phyloP scores from a whole-genome alignment of 2,888 invertebrate species.

The Pristionchus exspectatus region DNA sequence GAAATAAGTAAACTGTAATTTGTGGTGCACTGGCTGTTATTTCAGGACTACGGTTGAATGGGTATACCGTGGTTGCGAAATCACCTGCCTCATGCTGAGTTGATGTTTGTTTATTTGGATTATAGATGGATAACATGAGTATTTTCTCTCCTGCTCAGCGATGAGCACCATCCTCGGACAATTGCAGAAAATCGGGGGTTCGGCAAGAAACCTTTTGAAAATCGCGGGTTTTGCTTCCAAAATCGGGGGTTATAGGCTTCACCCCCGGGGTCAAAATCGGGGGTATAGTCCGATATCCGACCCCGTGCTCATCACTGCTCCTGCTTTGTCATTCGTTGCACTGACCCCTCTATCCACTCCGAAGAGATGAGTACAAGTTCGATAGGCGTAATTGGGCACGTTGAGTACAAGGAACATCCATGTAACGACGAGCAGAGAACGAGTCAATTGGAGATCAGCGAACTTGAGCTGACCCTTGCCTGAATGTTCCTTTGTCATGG shows the following conservation, averaged over 20 bases:
- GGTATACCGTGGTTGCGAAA: background rate
- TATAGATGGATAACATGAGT: too few species aligned
- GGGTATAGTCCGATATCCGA: too few species aligned
- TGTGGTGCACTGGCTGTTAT: constrained; percentile 25
- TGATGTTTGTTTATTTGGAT: too few species aligned
- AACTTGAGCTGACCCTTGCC: constrained; percentile 64
- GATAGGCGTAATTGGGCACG: constrained; percentile 75
- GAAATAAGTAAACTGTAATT: background rate
- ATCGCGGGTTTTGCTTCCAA: too few species aligned
- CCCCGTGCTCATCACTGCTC: too few species aligned
- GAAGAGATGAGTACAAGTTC: constrained; percentile 62
- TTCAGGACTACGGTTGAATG: background rate
- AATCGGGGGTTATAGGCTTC: too few species aligned
- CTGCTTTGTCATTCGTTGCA: background rate
- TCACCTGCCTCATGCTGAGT: too few species aligned
- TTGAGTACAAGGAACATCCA: constrained; percentile 73
- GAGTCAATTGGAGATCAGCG: constrained; percentile 74
- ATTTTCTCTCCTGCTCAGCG: background rate
- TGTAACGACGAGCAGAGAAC: constrained; percentile 73
- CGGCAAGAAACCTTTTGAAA: too few species aligned
- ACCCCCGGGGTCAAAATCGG: too few species aligned
- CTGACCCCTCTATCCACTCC: constrained; percentile 23
- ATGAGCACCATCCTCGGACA: too few species aligned
- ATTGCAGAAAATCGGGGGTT: too few species aligned
- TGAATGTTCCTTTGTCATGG: constrained; percentile 46